A percentile compares a stretch with the other conserved stretches of the same genome.
Conservation (phyloP, 2,797 vertebrate genomes). For the Paramormyrops hopkinsi region DNA sequence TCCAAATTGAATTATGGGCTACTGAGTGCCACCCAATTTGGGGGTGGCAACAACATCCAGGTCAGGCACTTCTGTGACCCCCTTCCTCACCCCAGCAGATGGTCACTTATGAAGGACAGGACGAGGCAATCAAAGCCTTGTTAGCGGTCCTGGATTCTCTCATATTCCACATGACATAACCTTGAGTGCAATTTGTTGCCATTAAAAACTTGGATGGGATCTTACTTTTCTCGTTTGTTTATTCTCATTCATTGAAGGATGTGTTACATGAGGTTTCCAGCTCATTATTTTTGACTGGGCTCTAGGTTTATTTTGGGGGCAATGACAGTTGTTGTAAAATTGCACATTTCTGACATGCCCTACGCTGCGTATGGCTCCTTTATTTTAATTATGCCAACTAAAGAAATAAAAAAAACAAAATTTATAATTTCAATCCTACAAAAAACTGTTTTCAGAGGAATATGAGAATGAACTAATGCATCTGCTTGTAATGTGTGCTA, state of each 20-base stretch:
- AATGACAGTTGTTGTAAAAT: background rate
- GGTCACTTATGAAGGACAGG: slow-evolving; percentile 63
- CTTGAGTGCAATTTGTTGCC: background rate
- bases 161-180: background rate
- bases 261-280: background rate
- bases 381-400: background rate
- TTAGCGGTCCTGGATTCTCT: slow-evolving; percentile 37
- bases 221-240: background rate
- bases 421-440: background rate
- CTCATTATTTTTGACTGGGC: background rate
- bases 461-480: background rate
- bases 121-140: slow-evolving; percentile 63
- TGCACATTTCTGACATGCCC: background rate
- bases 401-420: background rate
- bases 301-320: background rate
- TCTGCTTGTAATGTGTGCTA: background rate
- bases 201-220: background rate
- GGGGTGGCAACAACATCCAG: slow-evolving; percentile 18
- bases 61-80: slow-evolving; percentile 22
- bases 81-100: slow-evolving; percentile 54
- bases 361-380: background rate
- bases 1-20: slow-evolving; percentile 62
- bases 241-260: background rate
- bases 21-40: slow-evolving; percentile 31
- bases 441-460: background rate